A percentile compares a stretch with the other conserved stretches of the same genome.
phyloP scores from a whole-genome alignment of 2,888 invertebrate genomes.

The Atherix ibis region DNA sequence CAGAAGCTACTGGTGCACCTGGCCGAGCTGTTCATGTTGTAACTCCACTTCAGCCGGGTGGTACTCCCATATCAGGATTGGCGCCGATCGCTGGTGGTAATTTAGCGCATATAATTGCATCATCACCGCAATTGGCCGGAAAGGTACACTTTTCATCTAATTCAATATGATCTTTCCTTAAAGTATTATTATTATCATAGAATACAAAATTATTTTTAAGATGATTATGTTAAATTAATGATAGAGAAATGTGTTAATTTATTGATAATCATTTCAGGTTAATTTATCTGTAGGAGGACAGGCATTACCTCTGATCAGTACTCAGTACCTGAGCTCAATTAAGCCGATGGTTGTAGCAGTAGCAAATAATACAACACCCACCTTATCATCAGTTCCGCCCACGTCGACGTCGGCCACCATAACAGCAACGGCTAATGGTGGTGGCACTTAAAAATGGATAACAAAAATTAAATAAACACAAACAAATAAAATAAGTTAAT shows the following conservation, averaged over 20 bases:
- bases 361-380: constrained; percentile 15
- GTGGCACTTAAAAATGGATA: constrained; percentile 22
- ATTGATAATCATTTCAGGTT: constrained; percentile 13
- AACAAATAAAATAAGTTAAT: neutral
- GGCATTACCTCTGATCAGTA: constrained; percentile 15
- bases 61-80: constrained; percentile 34
- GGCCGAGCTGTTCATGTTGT: constrained; percentile 32
- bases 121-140: constrained; percentile 44
- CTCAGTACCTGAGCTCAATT: constrained; percentile 18
- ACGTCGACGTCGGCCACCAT: constrained; percentile 17
- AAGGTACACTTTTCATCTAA: constrained; percentile 36
- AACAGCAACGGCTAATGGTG: constrained; percentile 32
- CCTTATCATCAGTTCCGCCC: constrained; percentile 17
- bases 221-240: too few species aligned
- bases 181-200: too few species aligned
- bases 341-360: constrained; percentile 20
- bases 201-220: too few species aligned
- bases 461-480: constrained; percentile 2
- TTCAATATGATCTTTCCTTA: constrained; percentile 7
- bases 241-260: too few species aligned
- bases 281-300: constrained; percentile 16
- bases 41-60: constrained; percentile 18
- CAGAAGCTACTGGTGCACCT: constrained; percentile 10
- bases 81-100: constrained; percentile 38
- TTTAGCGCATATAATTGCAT: constrained; percentile 46